A percentile compares a stretch with the other conserved stretches of the same genome.
Conservation (phyloP, 1,140 invertebrate genomes). For the Pissodes strobi region DNA sequence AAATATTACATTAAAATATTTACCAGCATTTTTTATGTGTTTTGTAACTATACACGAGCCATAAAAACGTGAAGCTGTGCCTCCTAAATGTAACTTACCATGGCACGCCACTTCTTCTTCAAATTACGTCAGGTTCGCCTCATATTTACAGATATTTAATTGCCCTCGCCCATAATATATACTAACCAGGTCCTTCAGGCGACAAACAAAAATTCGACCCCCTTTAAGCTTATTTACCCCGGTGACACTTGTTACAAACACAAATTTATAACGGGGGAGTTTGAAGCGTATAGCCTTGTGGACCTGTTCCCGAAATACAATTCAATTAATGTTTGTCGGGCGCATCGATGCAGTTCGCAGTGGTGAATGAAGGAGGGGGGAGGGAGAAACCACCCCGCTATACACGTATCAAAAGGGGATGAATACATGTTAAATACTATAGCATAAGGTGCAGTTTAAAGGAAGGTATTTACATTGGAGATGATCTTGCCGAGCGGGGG, state of each 20-base stretch:
- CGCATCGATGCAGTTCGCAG: constrained; percentile 8
- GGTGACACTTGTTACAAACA: constrained; percentile 15
- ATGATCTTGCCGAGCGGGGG: background rate
- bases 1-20: no score
- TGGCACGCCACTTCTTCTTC: no score
- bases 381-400: constrained; percentile 18
- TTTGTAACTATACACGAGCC: no score
- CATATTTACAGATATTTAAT: no score
- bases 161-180: no score
- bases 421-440: constrained; percentile 16
- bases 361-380: constrained; percentile 15
- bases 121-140: no score
- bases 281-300: no score
- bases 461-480: constrained; percentile 3
- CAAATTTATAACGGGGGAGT: constrained; percentile 12
- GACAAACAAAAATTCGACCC: no score
- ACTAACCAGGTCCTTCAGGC: no score
- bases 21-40: no score
- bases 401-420: constrained; percentile 21
- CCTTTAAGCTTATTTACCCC: constrained; percentile 11
- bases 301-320: constrained; percentile 31
- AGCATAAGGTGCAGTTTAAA: constrained; percentile 23
- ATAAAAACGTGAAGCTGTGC: no score
- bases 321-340: constrained; percentile 32
- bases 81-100: no score